phyloP scores from a whole-genome alignment of 2,888 invertebrate species.

The Acronicta aceris region DNA sequence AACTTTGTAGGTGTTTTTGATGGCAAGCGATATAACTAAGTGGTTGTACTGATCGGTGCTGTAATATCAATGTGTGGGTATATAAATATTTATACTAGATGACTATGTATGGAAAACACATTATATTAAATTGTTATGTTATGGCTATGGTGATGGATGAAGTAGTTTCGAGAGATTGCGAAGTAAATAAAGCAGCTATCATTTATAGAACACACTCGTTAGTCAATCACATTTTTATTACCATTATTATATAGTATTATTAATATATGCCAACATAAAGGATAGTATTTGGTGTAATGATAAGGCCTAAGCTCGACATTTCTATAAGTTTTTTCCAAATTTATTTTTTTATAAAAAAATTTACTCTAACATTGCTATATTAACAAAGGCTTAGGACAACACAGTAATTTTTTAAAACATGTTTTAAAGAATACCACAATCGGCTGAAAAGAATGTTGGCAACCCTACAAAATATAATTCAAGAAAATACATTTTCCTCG shows the following conservation, averaged over 20 bases:
- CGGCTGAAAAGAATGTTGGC: too few species aligned
- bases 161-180: constrained; percentile 6
- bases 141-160: constrained; percentile 3
- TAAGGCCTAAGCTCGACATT: too few species aligned
- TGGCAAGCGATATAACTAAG: constrained; percentile 48
- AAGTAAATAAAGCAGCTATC: constrained; percentile 11
- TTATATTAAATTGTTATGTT: constrained; percentile 23
- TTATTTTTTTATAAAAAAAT: too few species aligned
- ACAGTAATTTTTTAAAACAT: too few species aligned
- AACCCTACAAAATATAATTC: too few species aligned
- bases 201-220: neutral
- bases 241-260: too few species aligned
- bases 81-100: constrained; percentile 33
- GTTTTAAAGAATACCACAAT: too few species aligned
- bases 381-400: too few species aligned
- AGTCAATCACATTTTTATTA: neutral
- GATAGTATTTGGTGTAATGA: too few species aligned
- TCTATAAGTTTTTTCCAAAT: too few species aligned
- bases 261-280: too few species aligned
- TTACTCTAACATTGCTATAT: too few species aligned
- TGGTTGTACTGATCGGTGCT: constrained; percentile 33
- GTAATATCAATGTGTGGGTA: constrained; percentile 29
- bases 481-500: neutral
- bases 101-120: constrained; percentile 37
- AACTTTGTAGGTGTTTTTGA: constrained; percentile 59